Evolutionary conservation across 2,888 invertebrate species (phyloP).

Genomic region (Eristalinus aeneus): DNA sequence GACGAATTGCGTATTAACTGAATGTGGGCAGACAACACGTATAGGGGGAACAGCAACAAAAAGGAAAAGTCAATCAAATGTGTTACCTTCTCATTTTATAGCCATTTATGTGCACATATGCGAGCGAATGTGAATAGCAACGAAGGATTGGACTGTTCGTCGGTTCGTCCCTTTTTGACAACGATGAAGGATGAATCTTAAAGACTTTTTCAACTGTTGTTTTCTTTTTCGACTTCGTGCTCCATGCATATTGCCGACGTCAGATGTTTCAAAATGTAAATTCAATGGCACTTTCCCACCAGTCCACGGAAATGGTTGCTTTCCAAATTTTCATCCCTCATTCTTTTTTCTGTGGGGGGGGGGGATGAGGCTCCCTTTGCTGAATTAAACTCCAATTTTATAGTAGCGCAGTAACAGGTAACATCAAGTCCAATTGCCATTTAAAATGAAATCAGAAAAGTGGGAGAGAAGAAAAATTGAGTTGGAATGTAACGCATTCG

Average conservation of each 20-base stretch:
- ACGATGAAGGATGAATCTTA: constrained; percentile 49
- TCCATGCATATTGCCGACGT: constrained; percentile 52
- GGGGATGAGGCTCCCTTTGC: not conserved
- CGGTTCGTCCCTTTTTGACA: constrained; percentile 38
- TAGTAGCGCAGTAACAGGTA: not conserved
- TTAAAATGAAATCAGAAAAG: not conserved
- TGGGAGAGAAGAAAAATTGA: not conserved
- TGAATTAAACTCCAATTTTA: not conserved
- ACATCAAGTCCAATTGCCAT: not conserved
- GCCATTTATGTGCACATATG: not conserved
- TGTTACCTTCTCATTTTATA: constrained; percentile 63
- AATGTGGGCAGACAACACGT: not conserved
- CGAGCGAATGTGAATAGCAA: not conserved
- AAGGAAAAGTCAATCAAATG: constrained; percentile 54
- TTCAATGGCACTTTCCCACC: constrained; percentile 62
- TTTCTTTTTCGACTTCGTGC: constrained; percentile 41
- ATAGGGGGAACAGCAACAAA: not conserved
- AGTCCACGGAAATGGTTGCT: constrained; percentile 1
- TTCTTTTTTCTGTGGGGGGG: too few species aligned
- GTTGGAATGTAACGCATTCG: not conserved
- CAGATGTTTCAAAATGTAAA: constrained; percentile 68
- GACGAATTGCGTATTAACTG: not conserved
- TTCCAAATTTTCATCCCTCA: constrained; percentile 8
- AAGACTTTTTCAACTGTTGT: constrained; percentile 66
- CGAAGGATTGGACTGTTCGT: constrained; percentile 42